phyloP scores from a whole-genome alignment of 2,888 invertebrate species.

The Drosophila gaucha region DNA sequence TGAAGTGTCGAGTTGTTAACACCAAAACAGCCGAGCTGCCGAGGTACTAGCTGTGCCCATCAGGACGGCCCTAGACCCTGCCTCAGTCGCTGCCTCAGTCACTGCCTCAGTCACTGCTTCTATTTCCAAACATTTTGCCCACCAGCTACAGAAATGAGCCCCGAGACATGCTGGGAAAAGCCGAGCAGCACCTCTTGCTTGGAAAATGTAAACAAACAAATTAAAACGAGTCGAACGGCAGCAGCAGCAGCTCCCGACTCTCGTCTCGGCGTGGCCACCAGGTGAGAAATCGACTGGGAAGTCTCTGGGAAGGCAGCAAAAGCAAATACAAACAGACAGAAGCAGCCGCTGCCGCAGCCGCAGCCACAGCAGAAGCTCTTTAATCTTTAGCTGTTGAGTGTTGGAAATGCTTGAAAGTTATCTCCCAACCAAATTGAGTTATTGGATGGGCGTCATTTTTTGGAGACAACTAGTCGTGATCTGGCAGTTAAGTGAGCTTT shows the following conservation, averaged over 20 bases:
- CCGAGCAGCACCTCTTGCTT: constrained; percentile 45
- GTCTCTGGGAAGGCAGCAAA: constrained; percentile 41
- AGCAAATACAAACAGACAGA: constrained; percentile 45
- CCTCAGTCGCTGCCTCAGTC: constrained; percentile 2
- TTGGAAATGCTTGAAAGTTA: constrained; percentile 39
- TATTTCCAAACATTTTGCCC: constrained; percentile 70
- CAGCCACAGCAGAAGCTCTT: constrained; percentile 63
- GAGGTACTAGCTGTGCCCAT: constrained; percentile 20
- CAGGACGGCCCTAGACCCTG: constrained; percentile 12
- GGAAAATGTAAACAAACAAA: constrained; percentile 78
- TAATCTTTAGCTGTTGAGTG: constrained; percentile 60
- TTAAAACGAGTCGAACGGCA: constrained; percentile 72
- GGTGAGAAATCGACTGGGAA: constrained; percentile 71
- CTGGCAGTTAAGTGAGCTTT: constrained; percentile 48
- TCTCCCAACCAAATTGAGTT: constrained; percentile 43
- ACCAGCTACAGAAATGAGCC: constrained; percentile 36
- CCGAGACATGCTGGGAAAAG: constrained; percentile 62
- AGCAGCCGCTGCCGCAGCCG: constrained; percentile 22
- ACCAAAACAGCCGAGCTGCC: constrained; percentile 69
- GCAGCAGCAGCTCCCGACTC: constrained; percentile 13
- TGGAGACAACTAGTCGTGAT: constrained; percentile 64
- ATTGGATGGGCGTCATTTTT: constrained; percentile 39
- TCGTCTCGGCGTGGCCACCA: constrained; percentile 48
- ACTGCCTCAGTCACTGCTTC: constrained; percentile 37
- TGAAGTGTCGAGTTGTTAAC: constrained; percentile 81